Conservation (phyloP, 2,797 vertebrate genomes). For the Mus caroli region DNA sequence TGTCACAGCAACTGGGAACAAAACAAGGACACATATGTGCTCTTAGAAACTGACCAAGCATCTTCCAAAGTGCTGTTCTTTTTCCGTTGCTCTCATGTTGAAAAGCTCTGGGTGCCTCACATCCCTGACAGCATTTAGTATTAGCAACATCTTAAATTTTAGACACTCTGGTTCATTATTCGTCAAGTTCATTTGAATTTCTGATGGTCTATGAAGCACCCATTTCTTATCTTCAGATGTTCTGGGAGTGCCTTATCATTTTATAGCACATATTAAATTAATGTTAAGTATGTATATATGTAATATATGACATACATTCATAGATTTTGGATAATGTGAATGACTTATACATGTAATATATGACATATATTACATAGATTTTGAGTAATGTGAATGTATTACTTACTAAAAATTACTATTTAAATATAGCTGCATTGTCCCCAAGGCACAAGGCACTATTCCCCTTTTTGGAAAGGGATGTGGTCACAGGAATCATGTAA, state of each 20-base stretch:
- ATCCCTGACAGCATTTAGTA: not conserved
- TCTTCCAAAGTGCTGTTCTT: not conserved
- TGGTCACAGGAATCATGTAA: not conserved
- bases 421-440: not conserved
- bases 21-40: not conserved
- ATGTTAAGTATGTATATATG: not conserved
- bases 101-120: not conserved
- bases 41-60: not conserved
- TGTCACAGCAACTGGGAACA: not conserved
- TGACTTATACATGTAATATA: not conserved
- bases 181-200: not conserved
- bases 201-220: not conserved
- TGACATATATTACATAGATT: not conserved
- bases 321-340: not conserved
- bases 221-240: not conserved
- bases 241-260: not conserved
- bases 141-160: not conserved
- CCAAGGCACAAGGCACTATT: not conserved
- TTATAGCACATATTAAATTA: not conserved
- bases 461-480: not conserved
- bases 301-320: not conserved
- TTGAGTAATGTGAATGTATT: not conserved
- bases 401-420: conserved; percentile 42
- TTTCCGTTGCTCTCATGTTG: not conserved
- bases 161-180: not conserved